phyloP scores from a whole-genome alignment of 37 sponge, comb jelly and placozoan species.

The Ephydatia muelleri region DNA sequence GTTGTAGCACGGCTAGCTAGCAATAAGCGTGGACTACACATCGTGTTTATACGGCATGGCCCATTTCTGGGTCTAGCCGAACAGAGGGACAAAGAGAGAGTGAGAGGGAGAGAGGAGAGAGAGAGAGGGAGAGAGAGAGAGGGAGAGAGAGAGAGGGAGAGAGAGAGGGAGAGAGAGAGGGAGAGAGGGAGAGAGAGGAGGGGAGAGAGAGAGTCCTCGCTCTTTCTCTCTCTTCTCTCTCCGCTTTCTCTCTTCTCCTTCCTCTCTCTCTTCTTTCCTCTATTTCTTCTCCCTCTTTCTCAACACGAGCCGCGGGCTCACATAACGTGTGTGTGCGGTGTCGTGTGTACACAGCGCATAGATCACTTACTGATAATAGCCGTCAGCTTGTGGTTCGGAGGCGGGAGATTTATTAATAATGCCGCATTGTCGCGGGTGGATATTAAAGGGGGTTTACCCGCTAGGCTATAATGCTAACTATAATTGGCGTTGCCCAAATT shows the following conservation, averaged over 20 bases:
- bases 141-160: slow-evolving; percentile 11
- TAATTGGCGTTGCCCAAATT: no score
- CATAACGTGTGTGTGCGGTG: no score
- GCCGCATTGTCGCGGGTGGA: background rate
- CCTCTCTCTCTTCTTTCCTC: no score
- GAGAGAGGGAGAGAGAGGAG: no score
- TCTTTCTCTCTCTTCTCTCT: no score
- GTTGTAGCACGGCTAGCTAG: no score
- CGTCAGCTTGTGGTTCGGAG: background rate
- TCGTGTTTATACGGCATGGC: background rate
- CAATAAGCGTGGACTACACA: background rate
- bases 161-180: background rate
- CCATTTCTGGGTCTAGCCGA: background rate
- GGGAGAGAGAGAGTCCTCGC: no score
- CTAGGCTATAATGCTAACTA: background rate
- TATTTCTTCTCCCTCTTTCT: no score
- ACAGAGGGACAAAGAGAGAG: background rate
- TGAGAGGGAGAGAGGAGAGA: background rate
- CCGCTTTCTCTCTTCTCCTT: no score
- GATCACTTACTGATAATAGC: background rate
- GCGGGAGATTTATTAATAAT: background rate
- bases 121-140: background rate
- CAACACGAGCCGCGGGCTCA: no score
- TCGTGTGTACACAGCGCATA: background rate
- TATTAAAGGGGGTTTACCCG: background rate